phyloP scores from a whole-genome alignment of 2,888 invertebrate genomes.

The Chrysina gloriosa region DNA sequence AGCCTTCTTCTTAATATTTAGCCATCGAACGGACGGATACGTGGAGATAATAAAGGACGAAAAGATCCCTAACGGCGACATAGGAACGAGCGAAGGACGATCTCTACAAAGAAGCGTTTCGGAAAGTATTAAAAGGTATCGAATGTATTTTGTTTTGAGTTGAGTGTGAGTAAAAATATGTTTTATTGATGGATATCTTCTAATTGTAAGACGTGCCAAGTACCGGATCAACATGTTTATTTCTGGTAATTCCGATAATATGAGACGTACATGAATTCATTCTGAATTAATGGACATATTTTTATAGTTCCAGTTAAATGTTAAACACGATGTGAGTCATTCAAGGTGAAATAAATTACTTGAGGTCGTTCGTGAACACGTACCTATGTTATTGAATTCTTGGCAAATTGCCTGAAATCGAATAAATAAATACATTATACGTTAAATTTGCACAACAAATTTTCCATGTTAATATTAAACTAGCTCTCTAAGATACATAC shows the following conservation, averaged over 20 bases:
- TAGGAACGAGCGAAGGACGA: constrained; percentile 62
- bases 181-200: background rate
- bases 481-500: background rate
- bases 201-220: background rate
- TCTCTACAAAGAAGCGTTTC: constrained; percentile 56
- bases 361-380: constrained; percentile 7
- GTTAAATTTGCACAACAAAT: background rate
- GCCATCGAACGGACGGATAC: constrained; percentile 55
- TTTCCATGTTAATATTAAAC: background rate
- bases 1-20: constrained; percentile 64
- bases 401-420: background rate
- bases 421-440: background rate
- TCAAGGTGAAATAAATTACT: constrained; percentile 11
- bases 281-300: background rate
- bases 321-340: constrained; percentile 10
- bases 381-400: background rate
- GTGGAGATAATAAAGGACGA: constrained; percentile 65
- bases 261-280: background rate
- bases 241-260: constrained; percentile 10
- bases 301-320: background rate
- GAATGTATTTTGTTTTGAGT: background rate
- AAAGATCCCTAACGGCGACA: constrained; percentile 67
- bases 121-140: constrained; percentile 61
- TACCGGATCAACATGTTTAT: background rate
- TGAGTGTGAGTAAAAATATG: background rate